Conservation (phyloP, 2,797 vertebrate genomes). For the Garrulus glandarius region DNA sequence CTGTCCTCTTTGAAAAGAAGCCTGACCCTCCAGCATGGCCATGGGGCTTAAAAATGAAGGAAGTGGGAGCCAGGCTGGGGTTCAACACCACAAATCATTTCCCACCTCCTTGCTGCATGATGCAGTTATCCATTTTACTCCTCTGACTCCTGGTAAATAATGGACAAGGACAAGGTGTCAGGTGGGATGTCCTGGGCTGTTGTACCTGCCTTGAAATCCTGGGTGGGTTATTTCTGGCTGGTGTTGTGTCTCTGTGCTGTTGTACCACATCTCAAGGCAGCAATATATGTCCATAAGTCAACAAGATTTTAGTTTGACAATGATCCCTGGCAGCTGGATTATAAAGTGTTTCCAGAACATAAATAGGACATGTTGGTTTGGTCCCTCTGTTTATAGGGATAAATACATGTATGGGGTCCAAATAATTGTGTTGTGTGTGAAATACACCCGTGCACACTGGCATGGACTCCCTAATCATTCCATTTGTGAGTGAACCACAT, state of each 20-base stretch:
- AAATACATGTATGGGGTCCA: neutral
- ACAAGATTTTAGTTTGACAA: neutral
- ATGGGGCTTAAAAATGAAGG: neutral
- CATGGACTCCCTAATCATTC: slow-evolving; percentile 13
- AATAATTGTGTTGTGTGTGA: slow-evolving; percentile 28
- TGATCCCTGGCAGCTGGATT: neutral
- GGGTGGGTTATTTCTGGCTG: neutral
- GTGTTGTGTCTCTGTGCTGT: neutral
- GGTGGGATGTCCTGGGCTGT: neutral
- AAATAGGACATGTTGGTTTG: neutral
- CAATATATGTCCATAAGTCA: neutral
- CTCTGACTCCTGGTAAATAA: neutral
- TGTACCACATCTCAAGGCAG: neutral
- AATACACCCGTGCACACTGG: neutral
- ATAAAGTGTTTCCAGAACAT: neutral
- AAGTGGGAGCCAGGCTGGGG: neutral
- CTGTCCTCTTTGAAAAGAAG: neutral
- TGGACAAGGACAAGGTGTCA: rapidly evolving
- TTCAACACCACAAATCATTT: neutral
- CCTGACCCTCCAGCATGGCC: neutral
- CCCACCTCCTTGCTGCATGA: neutral
- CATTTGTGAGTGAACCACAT: slow-evolving; percentile 29
- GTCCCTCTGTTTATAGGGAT: neutral
- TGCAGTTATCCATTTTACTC: neutral
- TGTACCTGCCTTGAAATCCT: neutral